phyloP scores from a whole-genome alignment of 2,797 vertebrate genomes.

The Erithacus rubecula region DNA sequence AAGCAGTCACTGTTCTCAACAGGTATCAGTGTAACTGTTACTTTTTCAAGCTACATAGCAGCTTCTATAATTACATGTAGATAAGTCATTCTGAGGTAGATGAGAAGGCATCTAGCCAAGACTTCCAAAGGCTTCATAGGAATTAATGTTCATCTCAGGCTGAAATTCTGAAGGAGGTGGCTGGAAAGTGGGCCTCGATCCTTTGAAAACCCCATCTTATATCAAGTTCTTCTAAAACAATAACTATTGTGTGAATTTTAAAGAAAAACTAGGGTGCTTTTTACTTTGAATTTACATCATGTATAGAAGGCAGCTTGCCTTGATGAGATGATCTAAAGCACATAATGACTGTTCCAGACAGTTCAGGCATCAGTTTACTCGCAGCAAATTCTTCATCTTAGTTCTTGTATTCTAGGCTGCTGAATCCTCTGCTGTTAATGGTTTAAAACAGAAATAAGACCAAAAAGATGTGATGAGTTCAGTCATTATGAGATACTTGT shows the following conservation, averaged over 20 bases:
- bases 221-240: not conserved
- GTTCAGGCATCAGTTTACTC: not conserved
- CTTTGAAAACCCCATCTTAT: not conserved
- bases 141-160: not conserved
- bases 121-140: not conserved
- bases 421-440: not conserved
- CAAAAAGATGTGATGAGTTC: not conserved
- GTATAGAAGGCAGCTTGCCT: not conserved
- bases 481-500: not conserved
- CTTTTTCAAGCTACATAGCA: not conserved
- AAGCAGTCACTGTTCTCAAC: constrained; percentile 94
- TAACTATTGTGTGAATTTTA: not conserved
- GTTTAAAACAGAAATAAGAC: not conserved
- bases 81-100: not conserved
- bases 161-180: not conserved
- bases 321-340: not conserved
- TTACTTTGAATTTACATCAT: not conserved
- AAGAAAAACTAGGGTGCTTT: not conserved
- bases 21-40: constrained; percentile 75
- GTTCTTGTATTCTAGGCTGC: not conserved
- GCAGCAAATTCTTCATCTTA: not conserved
- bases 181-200: not conserved
- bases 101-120: not conserved
- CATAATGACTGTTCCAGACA: not conserved
- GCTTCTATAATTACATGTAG: not conserved